These are phyloP conservation scores for Noctuana brunneofusca DNA, from an alignment of 2,888 invertebrate genomes.

Conservation along the genomic window DNA sequence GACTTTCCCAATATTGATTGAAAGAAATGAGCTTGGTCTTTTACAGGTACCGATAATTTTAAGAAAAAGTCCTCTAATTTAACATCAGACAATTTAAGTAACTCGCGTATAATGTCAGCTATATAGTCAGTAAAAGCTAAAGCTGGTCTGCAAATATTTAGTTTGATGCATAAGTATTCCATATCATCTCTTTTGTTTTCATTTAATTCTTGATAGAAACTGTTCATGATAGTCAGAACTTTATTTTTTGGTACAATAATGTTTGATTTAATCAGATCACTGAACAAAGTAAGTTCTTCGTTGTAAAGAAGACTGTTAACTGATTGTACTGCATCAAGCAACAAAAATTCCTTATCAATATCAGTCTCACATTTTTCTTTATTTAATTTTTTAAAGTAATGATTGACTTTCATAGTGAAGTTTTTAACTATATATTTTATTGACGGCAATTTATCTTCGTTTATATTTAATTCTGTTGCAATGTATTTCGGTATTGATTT, in stretches of 20 bases:
- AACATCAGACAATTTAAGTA: constrained; percentile 45
- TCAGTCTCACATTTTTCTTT: constrained; percentile 6
- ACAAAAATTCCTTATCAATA: constrained; percentile 43
- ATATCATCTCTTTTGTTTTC: constrained; percentile 46
- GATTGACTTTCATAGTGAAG: constrained; percentile 2
- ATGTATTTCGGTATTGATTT: constrained; percentile 7
- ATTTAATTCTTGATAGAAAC: constrained; percentile 35
- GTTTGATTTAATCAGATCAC: constrained; percentile 10
- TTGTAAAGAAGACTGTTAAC: constrained; percentile 41
- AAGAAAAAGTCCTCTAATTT: constrained; percentile 41
- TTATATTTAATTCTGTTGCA: constrained; percentile 13
- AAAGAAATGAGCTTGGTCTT: constrained; percentile 40
- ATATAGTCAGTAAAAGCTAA: constrained; percentile 52
- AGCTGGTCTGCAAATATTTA: constrained; percentile 48
- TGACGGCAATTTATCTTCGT: constrained; percentile 1
- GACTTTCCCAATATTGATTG: constrained; percentile 42
- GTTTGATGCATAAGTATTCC: constrained; percentile 44
- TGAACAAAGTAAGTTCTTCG: constrained; percentile 16
- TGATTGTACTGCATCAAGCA: constrained; percentile 46
- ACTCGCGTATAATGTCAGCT: constrained; percentile 45
- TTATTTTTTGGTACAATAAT: not conserved
- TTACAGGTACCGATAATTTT: constrained; percentile 35
- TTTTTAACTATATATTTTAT: not conserved
- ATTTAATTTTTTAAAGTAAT: constrained; percentile 2
- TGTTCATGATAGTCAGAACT: constrained; percentile 17